Evolutionary conservation across 2,888 invertebrate genomes (phyloP), one percentile per base, ranked within the genome.

Genomic region (Eilema caniola): DNA sequence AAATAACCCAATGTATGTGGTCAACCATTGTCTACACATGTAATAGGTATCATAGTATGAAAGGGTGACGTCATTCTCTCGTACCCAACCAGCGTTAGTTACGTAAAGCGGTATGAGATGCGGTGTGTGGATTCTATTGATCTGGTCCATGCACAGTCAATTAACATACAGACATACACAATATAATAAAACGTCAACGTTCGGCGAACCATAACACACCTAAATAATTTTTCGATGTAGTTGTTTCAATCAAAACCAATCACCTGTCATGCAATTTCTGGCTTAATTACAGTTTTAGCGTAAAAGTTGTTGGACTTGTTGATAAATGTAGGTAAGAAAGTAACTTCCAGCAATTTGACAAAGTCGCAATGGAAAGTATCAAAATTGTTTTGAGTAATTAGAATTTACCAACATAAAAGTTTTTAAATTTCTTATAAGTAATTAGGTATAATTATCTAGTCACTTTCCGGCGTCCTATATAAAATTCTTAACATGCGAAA

Each of bases 241-340:
- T 62, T 62, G 66, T 62, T 66, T 66, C 66, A 71, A 74, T 69
- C 61, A 71, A 66, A 41, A 70, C 7, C n/a, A 72, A 78, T 41
- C 62, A 24, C 23, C 24, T 53, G 16, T 61, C 20, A 14, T 62
- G 53, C 28, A 16, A 23, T 25, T 61, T 59, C 25, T 64, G 69
- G 62, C 69, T n/a, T 74, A 71, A 80, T 71, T 24, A 71, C 68
- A 62, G 12, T 70, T 77, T 66, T 60, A 61, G 66, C 60, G 56
- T 62, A 66, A 62, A 70, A 76, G 63, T 72, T 53, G 76, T 66
- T 71, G 76, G 53, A 72, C 74, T 64, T 73, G 63, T 59, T 61
- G 76, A 71, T 79, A 71, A 75, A 69, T 70, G 59, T 66, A 33
- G 61, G 61, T 71, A 74, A 76, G 78, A 81, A 81, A 81, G 76